These are phyloP conservation scores for Pollenia labialis DNA, from an alignment of 2,888 invertebrate species.

Conservation along the genomic window DNA sequence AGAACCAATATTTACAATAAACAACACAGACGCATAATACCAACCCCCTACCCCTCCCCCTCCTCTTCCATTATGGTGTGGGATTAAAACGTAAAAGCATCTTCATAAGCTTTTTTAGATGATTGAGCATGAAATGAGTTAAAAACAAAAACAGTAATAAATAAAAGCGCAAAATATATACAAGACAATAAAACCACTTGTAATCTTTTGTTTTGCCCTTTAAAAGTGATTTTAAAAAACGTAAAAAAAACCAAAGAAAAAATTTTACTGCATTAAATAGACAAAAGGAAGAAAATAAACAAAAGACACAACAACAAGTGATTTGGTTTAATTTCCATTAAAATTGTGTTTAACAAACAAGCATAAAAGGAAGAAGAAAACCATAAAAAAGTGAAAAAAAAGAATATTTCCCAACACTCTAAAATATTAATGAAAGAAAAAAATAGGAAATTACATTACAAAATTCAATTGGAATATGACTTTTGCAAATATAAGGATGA, in stretches of 20 bases:
- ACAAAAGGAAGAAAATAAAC: background rate
- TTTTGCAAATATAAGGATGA: too few species aligned
- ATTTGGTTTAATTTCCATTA: background rate
- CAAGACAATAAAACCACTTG: constrained; percentile 43
- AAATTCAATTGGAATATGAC: too few species aligned
- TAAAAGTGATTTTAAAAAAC: background rate
- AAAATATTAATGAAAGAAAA: too few species aligned
- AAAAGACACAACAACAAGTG: constrained; percentile 18
- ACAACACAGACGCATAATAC: too few species aligned
- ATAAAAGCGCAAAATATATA: background rate
- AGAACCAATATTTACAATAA: too few species aligned
- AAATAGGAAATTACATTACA: too few species aligned
- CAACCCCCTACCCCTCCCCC: too few species aligned
- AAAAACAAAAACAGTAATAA: background rate
- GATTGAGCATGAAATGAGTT: constrained; percentile 28
- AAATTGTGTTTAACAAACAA: constrained; percentile 3
- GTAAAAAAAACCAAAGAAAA: background rate
- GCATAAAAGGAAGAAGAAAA: background rate
- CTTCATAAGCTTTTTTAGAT: constrained; percentile 16
- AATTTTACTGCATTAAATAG: constrained; percentile 6
- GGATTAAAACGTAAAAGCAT: background rate
- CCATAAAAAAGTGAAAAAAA: too few species aligned
- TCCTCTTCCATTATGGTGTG: too few species aligned
- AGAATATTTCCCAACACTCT: too few species aligned
- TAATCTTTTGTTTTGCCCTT: constrained; percentile 42